These are phyloP conservation scores for Lontra canadensis DNA, from an alignment of 2,113 vertebrate genomes.

Conservation along the genomic window DNA sequence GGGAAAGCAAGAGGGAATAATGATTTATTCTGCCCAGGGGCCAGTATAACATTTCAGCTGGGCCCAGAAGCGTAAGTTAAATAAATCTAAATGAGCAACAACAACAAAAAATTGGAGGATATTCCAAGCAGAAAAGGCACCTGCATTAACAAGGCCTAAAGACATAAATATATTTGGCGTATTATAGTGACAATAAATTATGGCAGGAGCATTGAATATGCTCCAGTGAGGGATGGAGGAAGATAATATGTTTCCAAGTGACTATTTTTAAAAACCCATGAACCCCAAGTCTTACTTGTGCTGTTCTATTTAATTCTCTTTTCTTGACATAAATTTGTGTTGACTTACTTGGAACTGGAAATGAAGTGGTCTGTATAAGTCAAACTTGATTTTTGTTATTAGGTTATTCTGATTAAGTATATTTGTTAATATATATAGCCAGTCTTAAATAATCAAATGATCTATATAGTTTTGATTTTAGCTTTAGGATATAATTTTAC, in stretches of 20 bases:
- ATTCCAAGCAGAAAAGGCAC: not conserved
- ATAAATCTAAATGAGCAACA: slow-evolving; percentile 6
- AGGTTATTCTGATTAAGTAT: not conserved
- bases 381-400: not conserved
- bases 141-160: not conserved
- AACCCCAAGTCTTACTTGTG: not conserved
- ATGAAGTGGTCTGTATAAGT: not conserved
- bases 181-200: not conserved
- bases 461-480: not conserved
- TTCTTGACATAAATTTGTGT: not conserved
- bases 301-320: not conserved
- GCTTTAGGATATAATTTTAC: not conserved
- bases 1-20: not conserved
- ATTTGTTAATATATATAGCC: not conserved
- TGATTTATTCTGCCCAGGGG: not conserved
- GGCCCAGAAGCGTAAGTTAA: not conserved
- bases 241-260: not conserved
- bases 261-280: not conserved
- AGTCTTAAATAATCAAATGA: not conserved
- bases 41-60: slow-evolving; percentile 15
- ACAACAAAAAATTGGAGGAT: not conserved
- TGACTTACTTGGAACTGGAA: not conserved
- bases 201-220: not conserved
- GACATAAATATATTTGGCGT: not conserved
- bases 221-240: not conserved